Evolutionary conservation across 2,113 vertebrate species (phyloP).

Genomic region (Prietella phreatophila): DNA sequence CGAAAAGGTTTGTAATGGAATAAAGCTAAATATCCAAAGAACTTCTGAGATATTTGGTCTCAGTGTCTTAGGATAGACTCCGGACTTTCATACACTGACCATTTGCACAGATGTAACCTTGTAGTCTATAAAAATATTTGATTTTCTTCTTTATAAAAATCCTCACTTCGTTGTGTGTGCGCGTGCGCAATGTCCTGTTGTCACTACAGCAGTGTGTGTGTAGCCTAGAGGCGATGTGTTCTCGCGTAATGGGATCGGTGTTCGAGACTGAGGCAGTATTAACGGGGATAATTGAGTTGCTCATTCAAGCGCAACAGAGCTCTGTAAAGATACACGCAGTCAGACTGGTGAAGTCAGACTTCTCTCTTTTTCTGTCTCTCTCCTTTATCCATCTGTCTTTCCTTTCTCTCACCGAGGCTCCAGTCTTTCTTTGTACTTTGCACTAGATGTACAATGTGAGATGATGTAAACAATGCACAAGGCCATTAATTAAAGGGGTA

Average conservation of each 20-base stretch:
- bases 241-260: conserved; percentile 55
- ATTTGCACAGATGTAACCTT: conserved; percentile 12
- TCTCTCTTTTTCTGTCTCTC: background rate
- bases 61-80: background rate
- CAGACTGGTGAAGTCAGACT: conserved; percentile 41
- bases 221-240: conserved; percentile 54
- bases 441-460: background rate
- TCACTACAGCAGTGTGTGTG: conserved; percentile 37
- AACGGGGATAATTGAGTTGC: conserved; percentile 62
- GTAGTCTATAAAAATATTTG: conserved; percentile 12
- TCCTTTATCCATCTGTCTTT: background rate
- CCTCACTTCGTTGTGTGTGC: conserved; percentile 15
- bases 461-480: background rate
- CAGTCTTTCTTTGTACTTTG: background rate
- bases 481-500: background rate
- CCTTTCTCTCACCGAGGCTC: background rate
- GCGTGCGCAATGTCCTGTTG: conserved; percentile 23
- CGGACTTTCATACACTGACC: background rate
- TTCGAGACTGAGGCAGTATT: conserved; percentile 53
- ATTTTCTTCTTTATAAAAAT: conserved; percentile 36
- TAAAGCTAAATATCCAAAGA: background rate
- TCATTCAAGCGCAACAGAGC: conserved; percentile 56
- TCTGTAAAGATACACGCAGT: conserved; percentile 54
- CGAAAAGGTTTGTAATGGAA: background rate
- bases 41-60: background rate